A percentile compares a stretch with the other conserved stretches of the same genome.
Evolutionary conservation across 2,888 invertebrate genomes (phyloP).

Genomic region (Zaprionus obscuricornis): DNA sequence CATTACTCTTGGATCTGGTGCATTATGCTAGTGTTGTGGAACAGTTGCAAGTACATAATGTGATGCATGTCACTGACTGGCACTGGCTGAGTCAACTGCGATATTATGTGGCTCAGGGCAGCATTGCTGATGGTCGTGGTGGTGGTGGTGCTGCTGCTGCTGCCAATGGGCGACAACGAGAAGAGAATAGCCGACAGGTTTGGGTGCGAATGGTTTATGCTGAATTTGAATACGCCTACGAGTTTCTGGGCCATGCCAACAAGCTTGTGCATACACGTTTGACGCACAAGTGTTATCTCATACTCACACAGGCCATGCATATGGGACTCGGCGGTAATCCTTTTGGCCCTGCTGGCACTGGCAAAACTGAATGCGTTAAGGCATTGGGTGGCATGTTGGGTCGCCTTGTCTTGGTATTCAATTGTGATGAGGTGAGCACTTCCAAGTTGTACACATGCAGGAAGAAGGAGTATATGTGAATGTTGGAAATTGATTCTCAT

Average conservation of each 20-base stretch:
- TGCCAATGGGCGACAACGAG: neutral
- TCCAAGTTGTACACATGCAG: no score
- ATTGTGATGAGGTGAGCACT: constrained; percentile 97
- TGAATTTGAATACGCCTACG: constrained; percentile 97
- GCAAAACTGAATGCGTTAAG: constrained; percentile 99
- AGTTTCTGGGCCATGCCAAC: constrained; percentile 98
- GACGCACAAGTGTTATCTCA: constrained; percentile 98
- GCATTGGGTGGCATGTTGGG: constrained; percentile 95
- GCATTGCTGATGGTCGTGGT: neutral
- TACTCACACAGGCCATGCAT: constrained; percentile 97
- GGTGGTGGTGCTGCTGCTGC: no score
- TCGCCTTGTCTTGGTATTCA: constrained; percentile 96
- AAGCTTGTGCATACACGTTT: constrained; percentile 98
- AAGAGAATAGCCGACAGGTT: constrained; percentile 53
- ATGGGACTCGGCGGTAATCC: constrained; percentile 99
- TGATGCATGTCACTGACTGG: constrained; percentile 91
- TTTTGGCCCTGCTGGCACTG: constrained; percentile 99
- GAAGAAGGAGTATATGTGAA: no score
- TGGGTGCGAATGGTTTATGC: constrained; percentile 94
- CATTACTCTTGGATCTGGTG: constrained; percentile 95
- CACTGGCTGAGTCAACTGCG: constrained; percentile 97
- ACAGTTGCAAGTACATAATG: constrained; percentile 88
- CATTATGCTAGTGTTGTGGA: constrained; percentile 94
- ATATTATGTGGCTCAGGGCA: constrained; percentile 86
- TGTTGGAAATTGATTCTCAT: no score